Conservation (phyloP, 1,140 invertebrate genomes). For the Lepidotrigona ventralis region DNA sequence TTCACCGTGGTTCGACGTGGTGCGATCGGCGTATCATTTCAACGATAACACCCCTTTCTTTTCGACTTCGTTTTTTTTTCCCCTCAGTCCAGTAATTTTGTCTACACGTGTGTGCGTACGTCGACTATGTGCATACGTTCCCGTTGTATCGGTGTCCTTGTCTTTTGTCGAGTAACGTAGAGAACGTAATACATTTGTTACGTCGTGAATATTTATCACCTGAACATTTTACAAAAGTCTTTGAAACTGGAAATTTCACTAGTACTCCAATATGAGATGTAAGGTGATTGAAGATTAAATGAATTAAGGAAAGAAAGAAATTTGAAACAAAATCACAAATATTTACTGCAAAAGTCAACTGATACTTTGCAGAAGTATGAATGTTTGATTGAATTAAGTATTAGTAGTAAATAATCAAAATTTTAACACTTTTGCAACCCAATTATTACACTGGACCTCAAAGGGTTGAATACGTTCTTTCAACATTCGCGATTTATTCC, state of each 20-base stretch:
- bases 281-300: background rate
- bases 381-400: too few species aligned
- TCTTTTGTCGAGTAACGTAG: background rate
- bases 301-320: background rate
- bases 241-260: too few species aligned
- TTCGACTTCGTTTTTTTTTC: background rate
- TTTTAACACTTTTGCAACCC: too few species aligned
- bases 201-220: background rate
- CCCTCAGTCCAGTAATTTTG: background rate
- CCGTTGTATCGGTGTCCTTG: background rate
- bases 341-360: too few species aligned
- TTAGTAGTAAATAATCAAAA: too few species aligned
- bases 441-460: too few species aligned
- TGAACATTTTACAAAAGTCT: background rate
- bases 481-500: too few species aligned
- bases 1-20: background rate
- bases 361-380: background rate
- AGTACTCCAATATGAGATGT: too few species aligned
- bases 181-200: background rate
- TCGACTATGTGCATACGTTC: too few species aligned
- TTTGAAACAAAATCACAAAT: background rate
- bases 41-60: background rate
- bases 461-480: too few species aligned
- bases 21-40: conserved; percentile 16
- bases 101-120: background rate